These are phyloP conservation scores for Boulengeromyrus knoepffleri DNA, from an alignment of 2,113 vertebrate genomes.

Conservation along the genomic window DNA sequence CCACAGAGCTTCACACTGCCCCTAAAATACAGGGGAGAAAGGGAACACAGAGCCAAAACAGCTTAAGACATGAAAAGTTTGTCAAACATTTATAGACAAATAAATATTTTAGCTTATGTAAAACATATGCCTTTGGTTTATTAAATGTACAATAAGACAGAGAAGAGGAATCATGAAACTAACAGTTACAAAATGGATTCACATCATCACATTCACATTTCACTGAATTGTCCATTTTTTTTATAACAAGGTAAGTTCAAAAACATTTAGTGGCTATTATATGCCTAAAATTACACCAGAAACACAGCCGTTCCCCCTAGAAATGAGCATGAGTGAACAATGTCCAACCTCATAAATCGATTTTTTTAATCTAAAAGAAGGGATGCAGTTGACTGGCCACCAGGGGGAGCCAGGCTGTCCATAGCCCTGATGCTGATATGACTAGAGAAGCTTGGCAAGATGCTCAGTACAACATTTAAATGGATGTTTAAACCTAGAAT, in stretches of 20 bases:
- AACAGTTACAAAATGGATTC: neutral
- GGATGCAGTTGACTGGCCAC: slow-evolving; percentile 67
- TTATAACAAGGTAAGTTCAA: neutral
- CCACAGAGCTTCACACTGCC: neutral
- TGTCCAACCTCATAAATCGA: neutral
- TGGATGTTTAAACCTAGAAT: slow-evolving; percentile 39
- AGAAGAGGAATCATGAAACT: neutral
- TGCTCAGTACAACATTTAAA: slow-evolving; percentile 87
- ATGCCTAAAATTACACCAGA: neutral
- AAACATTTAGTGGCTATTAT: neutral
- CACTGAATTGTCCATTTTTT: neutral
- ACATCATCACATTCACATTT: neutral
- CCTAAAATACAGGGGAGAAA: neutral
- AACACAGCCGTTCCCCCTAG: neutral
- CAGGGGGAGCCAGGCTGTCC: slow-evolving; percentile 77
- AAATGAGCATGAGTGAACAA: neutral
- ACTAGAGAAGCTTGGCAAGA: slow-evolving; percentile 94
- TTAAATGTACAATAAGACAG: neutral
- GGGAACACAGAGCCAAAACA: neutral
- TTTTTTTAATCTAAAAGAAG: neutral
- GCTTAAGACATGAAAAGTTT: neutral
- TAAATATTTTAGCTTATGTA: neutral
- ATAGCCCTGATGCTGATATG: slow-evolving; percentile 92
- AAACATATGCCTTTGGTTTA: neutral
- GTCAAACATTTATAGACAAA: neutral